Evolutionary conservation across 2,113 vertebrate genomes (phyloP), one percentile per base, ranked within the genome.

Genomic region (Heliornis fulica): DNA sequence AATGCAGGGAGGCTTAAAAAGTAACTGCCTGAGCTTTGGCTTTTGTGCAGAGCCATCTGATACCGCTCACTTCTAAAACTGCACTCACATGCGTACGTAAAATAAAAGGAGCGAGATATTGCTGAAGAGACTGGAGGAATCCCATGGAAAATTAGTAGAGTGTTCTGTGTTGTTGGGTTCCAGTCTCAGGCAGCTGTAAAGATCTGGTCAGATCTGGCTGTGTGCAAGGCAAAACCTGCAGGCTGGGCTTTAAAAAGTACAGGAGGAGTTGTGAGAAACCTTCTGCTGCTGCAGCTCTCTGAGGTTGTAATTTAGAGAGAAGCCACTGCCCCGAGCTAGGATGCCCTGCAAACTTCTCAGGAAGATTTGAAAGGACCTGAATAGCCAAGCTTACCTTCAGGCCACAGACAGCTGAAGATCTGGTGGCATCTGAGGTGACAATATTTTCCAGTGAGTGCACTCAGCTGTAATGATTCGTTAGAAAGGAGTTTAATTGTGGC

Each of bases 401-500:
- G 91, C 89, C 65, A 51, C 46, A 25, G 50, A 56, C 80, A 89
- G 7, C 2, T 76, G 83, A 57, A 91, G 76, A 76, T 74, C 87
- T 90, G 72, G 54, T 93, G 87, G 63, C 85, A 71, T 93, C 89
- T 96, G 82, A 89, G 1, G 1, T 85, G 83, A 32, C 87, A 83
- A 20, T 77, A 46, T 82, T 95, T 92, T 93, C 87, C 76, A 77
- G 56, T 78, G 76, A 74, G 63, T 78, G 38, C 87, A 21, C 72
- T 95, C 82, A 65, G 66, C 60, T 87, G n/a, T 46, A 87, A 61
- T 75, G 61, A 90, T 93, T 96, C 87, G 78, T 93, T 89, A 93
- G 65, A 81, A 92, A 64, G 64, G 96, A 95, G 91, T 89, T 94
- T 92, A 92, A 89, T 96, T 96, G 96, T 91, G 97, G 96, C 88